A percentile compares a stretch with the other conserved stretches of the same genome.
These are phyloP conservation scores for Semaprochilodus insignis DNA, from an alignment of 2,797 vertebrate genomes.

Conservation along the genomic window DNA sequence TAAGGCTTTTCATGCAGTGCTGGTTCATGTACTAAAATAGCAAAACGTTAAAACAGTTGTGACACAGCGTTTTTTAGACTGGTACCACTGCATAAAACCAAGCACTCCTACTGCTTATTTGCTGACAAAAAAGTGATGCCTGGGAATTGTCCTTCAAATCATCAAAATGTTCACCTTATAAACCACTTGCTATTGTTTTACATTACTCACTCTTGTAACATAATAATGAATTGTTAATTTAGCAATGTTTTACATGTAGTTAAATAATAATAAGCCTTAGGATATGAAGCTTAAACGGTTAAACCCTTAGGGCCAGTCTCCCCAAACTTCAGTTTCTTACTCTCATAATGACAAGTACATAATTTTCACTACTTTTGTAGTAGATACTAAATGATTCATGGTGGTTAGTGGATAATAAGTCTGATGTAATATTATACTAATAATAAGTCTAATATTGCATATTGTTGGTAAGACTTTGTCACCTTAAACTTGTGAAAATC, in stretches of 20 bases:
- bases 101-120: not conserved
- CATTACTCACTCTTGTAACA: too few relatives aligned
- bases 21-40: not conserved
- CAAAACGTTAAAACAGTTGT: not conserved
- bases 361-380: not conserved
- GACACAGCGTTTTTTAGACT: not conserved
- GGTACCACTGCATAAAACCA: not conserved
- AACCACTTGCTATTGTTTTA: too few relatives aligned
- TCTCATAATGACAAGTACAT: not conserved
- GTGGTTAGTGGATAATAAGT: too few relatives aligned
- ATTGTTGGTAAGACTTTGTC: too few relatives aligned
- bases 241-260: not conserved
- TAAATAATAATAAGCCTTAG: not conserved
- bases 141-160: too few relatives aligned
- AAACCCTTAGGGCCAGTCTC: not conserved
- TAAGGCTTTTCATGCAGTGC: conserved; percentile 1
- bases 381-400: not conserved
- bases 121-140: not conserved
- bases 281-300: not conserved
- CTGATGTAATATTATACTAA: too few relatives aligned
- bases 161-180: too few relatives aligned
- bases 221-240: too few relatives aligned
- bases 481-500: too few relatives aligned
- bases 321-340: not conserved
- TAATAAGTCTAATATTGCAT: too few relatives aligned